Evolutionary conservation across 2,113 vertebrate species (phyloP).

Genomic region (Anoplopoma fimbria): DNA sequence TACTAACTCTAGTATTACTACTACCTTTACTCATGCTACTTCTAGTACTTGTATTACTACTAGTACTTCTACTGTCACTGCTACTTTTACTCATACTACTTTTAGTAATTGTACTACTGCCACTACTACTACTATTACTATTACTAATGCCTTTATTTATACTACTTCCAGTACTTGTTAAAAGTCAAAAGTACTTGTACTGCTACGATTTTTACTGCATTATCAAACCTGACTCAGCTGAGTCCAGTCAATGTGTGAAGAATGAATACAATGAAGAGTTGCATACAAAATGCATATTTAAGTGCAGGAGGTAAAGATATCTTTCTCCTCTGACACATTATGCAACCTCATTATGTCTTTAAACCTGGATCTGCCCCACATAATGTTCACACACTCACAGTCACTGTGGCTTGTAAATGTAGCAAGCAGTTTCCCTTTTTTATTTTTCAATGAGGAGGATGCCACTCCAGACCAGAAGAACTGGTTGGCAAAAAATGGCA

Average conservation of each 20-base stretch:
- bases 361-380: background rate
- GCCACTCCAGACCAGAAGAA: background rate
- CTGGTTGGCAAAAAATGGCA: background rate
- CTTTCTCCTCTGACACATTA: constrained; percentile 31
- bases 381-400: background rate
- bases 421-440: background rate
- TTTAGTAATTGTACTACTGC: background rate
- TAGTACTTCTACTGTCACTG: background rate
- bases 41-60: background rate
- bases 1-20: background rate
- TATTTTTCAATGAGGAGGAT: background rate
- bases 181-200: background rate
- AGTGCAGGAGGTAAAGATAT: constrained; percentile 4
- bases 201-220: background rate
- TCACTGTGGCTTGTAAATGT: constrained; percentile 23
- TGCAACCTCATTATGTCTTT: constrained; percentile 36
- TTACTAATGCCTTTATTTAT: background rate
- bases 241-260: no score
- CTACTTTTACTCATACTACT: background rate
- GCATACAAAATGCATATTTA: background rate
- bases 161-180: background rate
- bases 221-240: no score
- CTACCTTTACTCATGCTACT: background rate
- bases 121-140: background rate
- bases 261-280: no score